Evolutionary conservation across 2,797 vertebrate species (phyloP).

Genomic region (Pterois miles): DNA sequence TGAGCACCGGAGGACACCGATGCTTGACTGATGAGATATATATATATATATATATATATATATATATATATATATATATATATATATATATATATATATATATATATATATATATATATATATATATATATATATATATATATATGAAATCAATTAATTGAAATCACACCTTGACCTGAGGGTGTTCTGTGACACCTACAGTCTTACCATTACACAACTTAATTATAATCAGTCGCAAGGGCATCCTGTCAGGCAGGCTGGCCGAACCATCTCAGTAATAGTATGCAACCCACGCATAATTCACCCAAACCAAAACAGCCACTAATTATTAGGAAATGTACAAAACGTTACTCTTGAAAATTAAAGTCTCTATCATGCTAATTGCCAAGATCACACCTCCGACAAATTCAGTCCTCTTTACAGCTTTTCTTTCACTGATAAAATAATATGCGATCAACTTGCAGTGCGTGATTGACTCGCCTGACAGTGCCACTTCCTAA

Average conservation of each 20-base stretch:
- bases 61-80: too few species aligned
- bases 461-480: constrained; percentile 40
- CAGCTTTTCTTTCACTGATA: neutral
- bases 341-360: neutral
- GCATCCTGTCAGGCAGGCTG: constrained; percentile 62
- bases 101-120: too few species aligned
- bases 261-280: constrained; percentile 49
- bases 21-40: too few species aligned
- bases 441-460: neutral
- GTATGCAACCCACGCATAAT: constrained; percentile 32
- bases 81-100: too few species aligned
- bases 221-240: constrained; percentile 62
- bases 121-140: too few species aligned
- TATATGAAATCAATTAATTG: constrained; percentile 66
- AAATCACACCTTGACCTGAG: constrained; percentile 71
- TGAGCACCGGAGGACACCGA: too few species aligned
- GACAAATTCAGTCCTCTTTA: neutral
- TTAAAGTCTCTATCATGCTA: neutral
- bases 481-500: constrained; percentile 61
- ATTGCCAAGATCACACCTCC: neutral
- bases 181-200: constrained; percentile 55
- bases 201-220: constrained; percentile 36
- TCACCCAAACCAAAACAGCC: neutral
- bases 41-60: too few species aligned
- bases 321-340: neutral